phyloP scores from a whole-genome alignment of 2,888 invertebrate species.

The Isoperla grammatica region DNA sequence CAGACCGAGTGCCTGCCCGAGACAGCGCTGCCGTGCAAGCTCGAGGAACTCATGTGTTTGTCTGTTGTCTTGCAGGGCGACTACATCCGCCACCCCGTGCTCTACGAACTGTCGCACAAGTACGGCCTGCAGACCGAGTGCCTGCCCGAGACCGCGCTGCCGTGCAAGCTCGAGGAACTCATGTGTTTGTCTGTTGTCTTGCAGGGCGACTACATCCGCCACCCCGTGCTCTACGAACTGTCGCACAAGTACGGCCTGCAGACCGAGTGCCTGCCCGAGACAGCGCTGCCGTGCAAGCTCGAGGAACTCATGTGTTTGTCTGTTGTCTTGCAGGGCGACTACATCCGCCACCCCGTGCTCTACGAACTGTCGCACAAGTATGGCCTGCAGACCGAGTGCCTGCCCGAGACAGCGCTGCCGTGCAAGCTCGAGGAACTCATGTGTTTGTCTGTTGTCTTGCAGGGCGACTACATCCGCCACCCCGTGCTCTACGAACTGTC shows the following conservation, averaged over 20 bases:
- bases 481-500: slow-evolving; percentile 86
- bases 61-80: slow-evolving; percentile 34
- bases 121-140: slow-evolving; percentile 83
- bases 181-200: slow-evolving; percentile 40
- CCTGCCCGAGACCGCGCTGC: slow-evolving; percentile 72
- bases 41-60: slow-evolving; percentile 82
- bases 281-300: slow-evolving; percentile 74
- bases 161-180: slow-evolving; percentile 85
- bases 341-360: slow-evolving; percentile 68
- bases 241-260: slow-evolving; percentile 87
- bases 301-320: slow-evolving; percentile 75
- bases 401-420: slow-evolving; percentile 74
- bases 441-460: slow-evolving; percentile 15
- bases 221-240: slow-evolving; percentile 83
- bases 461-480: slow-evolving; percentile 51
- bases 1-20: slow-evolving; percentile 78
- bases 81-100: slow-evolving; percentile 64
- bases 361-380: slow-evolving; percentile 90
- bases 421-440: slow-evolving; percentile 88
- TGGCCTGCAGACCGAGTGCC: slow-evolving; percentile 77
- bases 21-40: slow-evolving; percentile 72
- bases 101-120: slow-evolving; percentile 86
- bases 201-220: slow-evolving; percentile 46
- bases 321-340: slow-evolving; percentile 35
- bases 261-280: slow-evolving; percentile 76